Base-by-base conservation (phyloP, 2,113 vertebrate genomes). In the Pithys albifrons region DNA sequence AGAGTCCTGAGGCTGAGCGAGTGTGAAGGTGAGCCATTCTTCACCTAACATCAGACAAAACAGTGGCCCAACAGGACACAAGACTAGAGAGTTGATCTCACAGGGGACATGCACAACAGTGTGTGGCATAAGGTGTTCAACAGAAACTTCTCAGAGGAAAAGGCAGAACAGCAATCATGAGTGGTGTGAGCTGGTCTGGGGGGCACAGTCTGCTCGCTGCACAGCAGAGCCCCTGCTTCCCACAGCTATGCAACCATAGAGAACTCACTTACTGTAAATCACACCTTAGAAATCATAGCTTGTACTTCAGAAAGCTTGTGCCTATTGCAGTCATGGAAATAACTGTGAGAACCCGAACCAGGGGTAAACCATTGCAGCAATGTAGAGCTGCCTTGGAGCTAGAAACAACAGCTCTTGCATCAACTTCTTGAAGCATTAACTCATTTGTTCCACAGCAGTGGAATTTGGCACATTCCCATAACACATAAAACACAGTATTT, bases 101-200 rank as follows among this genome's bases (percentile, higher is more conserved):
- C 18, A 24, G 28, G 25, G 20, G 62, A 19, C 0, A 0, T 29
- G 16, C 35, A 51, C 16, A 87, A 12, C 8, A 23, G 15, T 3
- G 23, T 29, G n/a, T 17, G 49, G 48, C 12, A 19, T 33, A 31
- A 67, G 6, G 33, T 8, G 23, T 24, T 48, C 58, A 65, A 35
- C 11, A 57, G 35, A 64, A 86, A 48, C 0, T 7, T 52, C 67
- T 52, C 33, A 48, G 65, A 67, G 35, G 33, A 75, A 85, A 71
- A 57, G 31, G 64, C 18, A 62, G 76, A 57, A 45, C 8, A 84
- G 51, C 39, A 55, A 51, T 19, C 19, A 43, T 3, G 3, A 9
- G 18, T 41, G 35, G 29, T 3, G 1, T 35, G 35, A 57, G 33
- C 39, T 88, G 23, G 18, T 41, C 23, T 1, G 1, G 14, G 14